Base-by-base conservation (phyloP, 2,888 invertebrate species). In the Mythimna albipuncta region DNA sequence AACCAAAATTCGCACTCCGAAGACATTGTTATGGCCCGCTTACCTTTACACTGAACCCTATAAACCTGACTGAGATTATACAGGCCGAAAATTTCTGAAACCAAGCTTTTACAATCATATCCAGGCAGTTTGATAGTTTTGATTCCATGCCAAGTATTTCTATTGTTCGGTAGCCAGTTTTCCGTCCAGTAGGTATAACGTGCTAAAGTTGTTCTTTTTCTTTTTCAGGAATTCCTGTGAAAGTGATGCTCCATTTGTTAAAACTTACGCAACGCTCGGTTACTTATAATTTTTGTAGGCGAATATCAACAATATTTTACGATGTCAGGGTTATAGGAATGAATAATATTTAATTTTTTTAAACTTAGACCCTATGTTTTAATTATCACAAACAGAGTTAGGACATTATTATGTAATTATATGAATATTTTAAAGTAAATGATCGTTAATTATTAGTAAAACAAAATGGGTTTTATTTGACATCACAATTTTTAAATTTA, bases 211-310 rank as follows among this genome's bases (percentile, higher is more conserved):
- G 16, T 64, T 54, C 38, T 72, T 66, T 86, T 95, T 91, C 76
- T 93, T 96, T 97, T 97, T 88, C 97, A 98, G 98, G 97, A 98
- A 98, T 95, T 97, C 97, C 94, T 98, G 98, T 96, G 98, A 98
- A 95, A 98, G 98, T 96, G 98, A 98, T 95, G 97, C 98, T 94
- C 98, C 98, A 93, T 99, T 98, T 97, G 98, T 98, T 96, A 99
- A 99, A 97, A 99, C 98, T 92, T 99, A 99, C 95, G 98, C 98
- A 94, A 99, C 98, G 89, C 97, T 99, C 95, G 99, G 99, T 95
- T 99, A 99, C 95, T 98, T 99, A 97, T 99, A 98, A 97, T 97
- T 96, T 95, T 89, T 89, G 94, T 95, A 95, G 95, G 89, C 89
- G 81, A 92, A 91, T 93, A 94, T 93, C 93, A 93, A 94, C 88